phyloP scores from a whole-genome alignment of 2,113 vertebrate species.

The Suricata suricatta region DNA sequence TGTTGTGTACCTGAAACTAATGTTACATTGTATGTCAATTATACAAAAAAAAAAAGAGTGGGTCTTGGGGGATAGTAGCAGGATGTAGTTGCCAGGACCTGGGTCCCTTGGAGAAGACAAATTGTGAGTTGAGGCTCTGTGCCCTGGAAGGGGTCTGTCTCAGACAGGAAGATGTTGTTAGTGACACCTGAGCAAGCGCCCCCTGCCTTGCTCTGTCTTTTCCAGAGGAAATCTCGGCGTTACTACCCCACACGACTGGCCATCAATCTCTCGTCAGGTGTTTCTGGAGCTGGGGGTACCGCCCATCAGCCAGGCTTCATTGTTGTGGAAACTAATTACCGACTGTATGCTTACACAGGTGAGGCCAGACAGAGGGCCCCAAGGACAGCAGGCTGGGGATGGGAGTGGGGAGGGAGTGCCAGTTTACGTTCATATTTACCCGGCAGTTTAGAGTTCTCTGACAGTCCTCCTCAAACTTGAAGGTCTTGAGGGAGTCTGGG shows the following conservation, averaged over 20 bases:
- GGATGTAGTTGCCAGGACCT: background rate
- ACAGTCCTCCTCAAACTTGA: background rate
- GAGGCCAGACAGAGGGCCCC: conserved; percentile 9
- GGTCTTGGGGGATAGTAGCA: background rate
- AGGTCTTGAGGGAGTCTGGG: background rate
- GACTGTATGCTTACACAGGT: conserved; percentile 95
- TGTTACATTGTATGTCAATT: background rate
- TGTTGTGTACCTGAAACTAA: background rate
- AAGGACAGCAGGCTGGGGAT: background rate
- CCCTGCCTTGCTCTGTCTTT: background rate
- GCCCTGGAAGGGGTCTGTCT: background rate
- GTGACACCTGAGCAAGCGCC: background rate
- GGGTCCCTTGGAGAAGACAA: background rate
- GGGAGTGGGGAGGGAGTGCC: background rate
- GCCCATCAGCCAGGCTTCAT: conserved; percentile 89
- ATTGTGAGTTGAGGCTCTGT: background rate
- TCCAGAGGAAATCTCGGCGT: conserved; percentile 92
- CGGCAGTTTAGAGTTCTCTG: background rate
- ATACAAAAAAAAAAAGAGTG: background rate
- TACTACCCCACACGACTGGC: conserved; percentile 95
- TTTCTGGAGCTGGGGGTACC: conserved; percentile 84
- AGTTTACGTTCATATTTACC: background rate
- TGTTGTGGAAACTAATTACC: conserved; percentile 94
- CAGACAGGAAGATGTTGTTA: background rate
- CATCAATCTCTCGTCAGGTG: conserved; percentile 93